Percentiles rank a stretch among this genome's conserved stretches.
These are phyloP conservation scores for Rattus rattus DNA, from an alignment of 2,113 vertebrate species.

Conservation along the genomic window DNA sequence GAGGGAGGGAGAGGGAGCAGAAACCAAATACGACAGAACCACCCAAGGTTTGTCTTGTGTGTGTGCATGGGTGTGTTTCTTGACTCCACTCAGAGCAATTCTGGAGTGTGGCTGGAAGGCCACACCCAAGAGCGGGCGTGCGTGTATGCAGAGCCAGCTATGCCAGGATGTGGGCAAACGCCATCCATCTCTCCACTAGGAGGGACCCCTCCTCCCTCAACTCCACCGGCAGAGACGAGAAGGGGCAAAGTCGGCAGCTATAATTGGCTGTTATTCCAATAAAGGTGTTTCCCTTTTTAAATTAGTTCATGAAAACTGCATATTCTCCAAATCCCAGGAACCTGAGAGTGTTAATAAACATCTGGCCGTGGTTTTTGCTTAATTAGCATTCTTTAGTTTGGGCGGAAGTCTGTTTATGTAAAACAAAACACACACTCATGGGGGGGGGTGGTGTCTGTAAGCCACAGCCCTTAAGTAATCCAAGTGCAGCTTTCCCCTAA, in stretches of 20 bases:
- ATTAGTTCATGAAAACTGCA: conserved; percentile 87
- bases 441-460: conserved; percentile 7
- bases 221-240: conserved; percentile 79
- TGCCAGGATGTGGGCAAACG: not conserved
- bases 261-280: conserved; percentile 88
- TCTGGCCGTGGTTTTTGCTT: conserved; percentile 89
- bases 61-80: not conserved
- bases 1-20: not conserved
- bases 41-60: not conserved
- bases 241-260: conserved; percentile 85
- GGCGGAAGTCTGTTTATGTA: conserved; percentile 86
- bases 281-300: conserved; percentile 89
- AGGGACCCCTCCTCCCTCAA: not conserved
- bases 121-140: not conserved
- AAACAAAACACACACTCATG: conserved; percentile 78
- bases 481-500: conserved; percentile 68
- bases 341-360: conserved; percentile 90
- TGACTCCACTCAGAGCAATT: not conserved
- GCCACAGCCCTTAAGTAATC: conserved; percentile 68
- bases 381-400: conserved; percentile 87
- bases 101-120: conserved; percentile 68
- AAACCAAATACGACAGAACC: conserved; percentile 8
- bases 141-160: conserved; percentile 31
- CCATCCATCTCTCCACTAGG: conserved; percentile 14
- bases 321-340: conserved; percentile 88